A percentile compares a stretch with the other conserved stretches of the same genome.
Evolutionary conservation across 2,113 vertebrate species (phyloP).

Genomic region (Empidonax alnorum): DNA sequence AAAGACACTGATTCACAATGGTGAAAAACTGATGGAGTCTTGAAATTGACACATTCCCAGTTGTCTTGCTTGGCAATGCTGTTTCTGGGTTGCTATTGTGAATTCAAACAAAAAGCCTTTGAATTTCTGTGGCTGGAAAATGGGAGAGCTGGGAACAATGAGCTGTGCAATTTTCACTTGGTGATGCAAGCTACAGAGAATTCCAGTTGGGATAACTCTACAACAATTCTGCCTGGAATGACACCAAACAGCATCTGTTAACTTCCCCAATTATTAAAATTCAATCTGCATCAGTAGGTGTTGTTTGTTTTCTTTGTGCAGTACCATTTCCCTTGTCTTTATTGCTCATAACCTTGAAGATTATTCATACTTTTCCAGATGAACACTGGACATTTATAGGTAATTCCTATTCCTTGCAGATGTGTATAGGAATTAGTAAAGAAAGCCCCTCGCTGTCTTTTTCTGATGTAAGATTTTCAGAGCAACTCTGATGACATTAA

Average conservation of each 20-base stretch:
- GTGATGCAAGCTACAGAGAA: neutral
- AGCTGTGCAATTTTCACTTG: neutral
- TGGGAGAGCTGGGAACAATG: neutral
- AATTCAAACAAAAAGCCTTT: neutral
- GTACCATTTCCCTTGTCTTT: neutral
- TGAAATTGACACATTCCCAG: neutral
- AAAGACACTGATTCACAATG: neutral
- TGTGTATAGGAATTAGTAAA: neutral
- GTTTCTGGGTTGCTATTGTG: neutral
- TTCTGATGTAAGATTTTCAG: neutral
- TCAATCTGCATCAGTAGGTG: neutral
- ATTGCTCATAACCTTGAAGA: neutral
- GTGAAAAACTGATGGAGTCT: neutral
- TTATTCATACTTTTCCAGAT: neutral
- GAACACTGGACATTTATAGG: neutral
- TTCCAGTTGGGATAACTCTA: neutral
- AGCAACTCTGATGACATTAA: neutral
- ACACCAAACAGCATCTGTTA: neutral
- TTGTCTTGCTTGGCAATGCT: neutral
- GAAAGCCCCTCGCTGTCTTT: neutral
- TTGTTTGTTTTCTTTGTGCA: neutral
- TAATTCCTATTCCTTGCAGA: neutral
- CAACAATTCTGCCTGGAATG: neutral
- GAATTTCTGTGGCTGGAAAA: slow-evolving; percentile 11
- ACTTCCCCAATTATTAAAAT: neutral